These are phyloP conservation scores for Amphiprion clarkii DNA, from an alignment of 2,797 vertebrate genomes.

Conservation along the genomic window DNA sequence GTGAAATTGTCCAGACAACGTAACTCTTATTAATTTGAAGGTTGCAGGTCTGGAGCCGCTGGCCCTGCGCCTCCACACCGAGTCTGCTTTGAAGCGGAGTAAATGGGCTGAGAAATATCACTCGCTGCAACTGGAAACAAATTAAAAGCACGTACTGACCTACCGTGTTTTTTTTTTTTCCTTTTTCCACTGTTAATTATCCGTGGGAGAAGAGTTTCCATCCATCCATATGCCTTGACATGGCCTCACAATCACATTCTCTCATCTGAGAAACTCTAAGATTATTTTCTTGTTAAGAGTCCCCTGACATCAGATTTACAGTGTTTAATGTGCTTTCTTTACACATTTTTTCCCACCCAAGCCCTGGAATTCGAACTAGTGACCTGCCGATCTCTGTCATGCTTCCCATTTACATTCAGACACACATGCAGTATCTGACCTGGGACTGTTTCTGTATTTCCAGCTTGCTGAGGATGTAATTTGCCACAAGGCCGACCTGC, in stretches of 20 bases:
- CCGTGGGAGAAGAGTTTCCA: constrained; percentile 30
- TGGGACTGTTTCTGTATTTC: neutral
- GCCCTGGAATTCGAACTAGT: neutral
- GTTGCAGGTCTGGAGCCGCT: neutral
- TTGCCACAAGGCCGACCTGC: constrained; percentile 97
- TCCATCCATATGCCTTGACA: neutral
- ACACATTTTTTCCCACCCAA: constrained; percentile 11
- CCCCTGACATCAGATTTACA: constrained; percentile 21
- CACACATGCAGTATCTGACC: neutral
- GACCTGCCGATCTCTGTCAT: neutral
- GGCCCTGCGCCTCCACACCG: neutral
- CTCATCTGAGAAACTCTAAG: constrained; percentile 19
- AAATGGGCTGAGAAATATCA: constrained; percentile 31
- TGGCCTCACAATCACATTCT: constrained; percentile 13
- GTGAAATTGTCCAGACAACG: too few species aligned
- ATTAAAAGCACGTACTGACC: constrained; percentile 17
- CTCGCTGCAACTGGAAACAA: neutral
- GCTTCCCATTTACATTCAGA: constrained; percentile 1
- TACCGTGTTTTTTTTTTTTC: neutral
- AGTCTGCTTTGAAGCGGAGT: constrained; percentile 12
- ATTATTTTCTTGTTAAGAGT: constrained; percentile 21
- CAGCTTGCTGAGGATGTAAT: constrained; percentile 93
- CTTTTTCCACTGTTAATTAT: constrained; percentile 40
- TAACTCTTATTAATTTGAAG: too few species aligned
- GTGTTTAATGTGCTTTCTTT: constrained; percentile 10